Evolutionary conservation across 1,140 invertebrate genomes (phyloP).

Genomic region (Meteorus sp.): DNA sequence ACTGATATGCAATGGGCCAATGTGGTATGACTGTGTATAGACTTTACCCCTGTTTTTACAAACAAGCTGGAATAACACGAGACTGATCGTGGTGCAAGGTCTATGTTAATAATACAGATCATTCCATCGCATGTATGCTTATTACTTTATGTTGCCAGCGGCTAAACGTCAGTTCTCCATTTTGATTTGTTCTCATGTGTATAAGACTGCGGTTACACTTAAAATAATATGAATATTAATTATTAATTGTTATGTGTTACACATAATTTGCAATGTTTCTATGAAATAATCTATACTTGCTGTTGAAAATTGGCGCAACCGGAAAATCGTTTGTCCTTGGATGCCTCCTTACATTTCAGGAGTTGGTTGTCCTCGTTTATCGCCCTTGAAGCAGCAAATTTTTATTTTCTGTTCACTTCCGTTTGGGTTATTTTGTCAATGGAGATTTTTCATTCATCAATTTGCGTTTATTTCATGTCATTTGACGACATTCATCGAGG

Average conservation of each 20-base stretch:
- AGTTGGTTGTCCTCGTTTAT: conserved; percentile 30
- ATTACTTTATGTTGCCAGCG: conserved; percentile 44
- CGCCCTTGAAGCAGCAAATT: conserved; percentile 19
- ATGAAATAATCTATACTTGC: conserved; percentile 32
- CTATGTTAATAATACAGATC: conserved; percentile 56
- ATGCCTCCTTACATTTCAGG: too few relatives aligned
- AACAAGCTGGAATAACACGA: conserved; percentile 35
- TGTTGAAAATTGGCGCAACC: background rate
- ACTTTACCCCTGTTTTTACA: too few relatives aligned
- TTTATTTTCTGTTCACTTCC: too few relatives aligned
- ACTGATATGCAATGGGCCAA: too few relatives aligned
- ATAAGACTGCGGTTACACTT: background rate
- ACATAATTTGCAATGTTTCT: conserved; percentile 37
- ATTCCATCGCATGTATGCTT: conserved; percentile 52
- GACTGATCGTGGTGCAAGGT: conserved; percentile 46
- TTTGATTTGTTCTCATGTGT: background rate
- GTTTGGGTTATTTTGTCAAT: background rate
- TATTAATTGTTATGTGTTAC: conserved; percentile 13
- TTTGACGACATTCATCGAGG: too few relatives aligned
- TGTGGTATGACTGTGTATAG: too few relatives aligned
- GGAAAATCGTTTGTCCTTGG: conserved; percentile 10
- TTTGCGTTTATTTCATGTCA: too few relatives aligned
- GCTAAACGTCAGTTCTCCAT: background rate
- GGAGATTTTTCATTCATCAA: too few relatives aligned
- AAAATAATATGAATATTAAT: conserved; percentile 47